Evolutionary conservation across 1,140 invertebrate species (phyloP).

Genomic region (Aphelenchoides avenae): DNA sequence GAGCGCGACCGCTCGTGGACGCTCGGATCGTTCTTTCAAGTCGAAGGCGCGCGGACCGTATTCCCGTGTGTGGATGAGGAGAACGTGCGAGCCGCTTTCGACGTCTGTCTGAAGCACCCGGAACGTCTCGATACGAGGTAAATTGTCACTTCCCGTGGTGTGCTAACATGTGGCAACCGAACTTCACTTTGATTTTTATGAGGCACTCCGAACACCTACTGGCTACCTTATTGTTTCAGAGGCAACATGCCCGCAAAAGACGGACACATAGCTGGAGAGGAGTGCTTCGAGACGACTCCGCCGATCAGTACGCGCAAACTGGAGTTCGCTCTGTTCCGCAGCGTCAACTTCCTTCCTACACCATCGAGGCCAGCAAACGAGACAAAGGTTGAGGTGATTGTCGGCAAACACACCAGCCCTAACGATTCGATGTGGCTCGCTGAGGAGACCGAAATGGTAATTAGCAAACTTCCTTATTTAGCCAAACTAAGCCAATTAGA

Average conservation of each 20-base stretch:
- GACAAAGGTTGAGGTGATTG: slow-evolving; percentile 26
- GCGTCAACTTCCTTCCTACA: slow-evolving; percentile 9
- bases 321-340: slow-evolving; percentile 23
- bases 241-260: slow-evolving; percentile 22
- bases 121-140: slow-evolving; percentile 13
- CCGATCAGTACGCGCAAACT: slow-evolving; percentile 21
- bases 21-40: slow-evolving; percentile 17
- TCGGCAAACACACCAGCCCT: slow-evolving; percentile 17
- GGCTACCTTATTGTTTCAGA: slow-evolving; percentile 17
- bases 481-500: no score
- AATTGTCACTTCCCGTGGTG: no score
- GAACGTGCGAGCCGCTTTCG: neutral
- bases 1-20: slow-evolving; percentile 25
- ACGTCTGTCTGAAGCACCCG: slow-evolving; percentile 16
- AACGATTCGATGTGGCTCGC: slow-evolving; percentile 12
- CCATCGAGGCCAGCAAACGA: neutral
- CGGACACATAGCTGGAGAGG: neutral
- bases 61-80: slow-evolving; percentile 18
- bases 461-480: slow-evolving; percentile 8
- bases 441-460: slow-evolving; percentile 9
- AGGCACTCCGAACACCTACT: neutral
- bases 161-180: no score
- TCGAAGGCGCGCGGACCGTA: slow-evolving; percentile 15
- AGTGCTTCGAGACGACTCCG: slow-evolving; percentile 17
- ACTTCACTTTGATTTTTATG: no score